Percentiles rank a stretch among this genome's conserved stretches.
Evolutionary conservation across 1,140 invertebrate genomes (phyloP).

Genomic region (Calliopsis andreniformis): DNA sequence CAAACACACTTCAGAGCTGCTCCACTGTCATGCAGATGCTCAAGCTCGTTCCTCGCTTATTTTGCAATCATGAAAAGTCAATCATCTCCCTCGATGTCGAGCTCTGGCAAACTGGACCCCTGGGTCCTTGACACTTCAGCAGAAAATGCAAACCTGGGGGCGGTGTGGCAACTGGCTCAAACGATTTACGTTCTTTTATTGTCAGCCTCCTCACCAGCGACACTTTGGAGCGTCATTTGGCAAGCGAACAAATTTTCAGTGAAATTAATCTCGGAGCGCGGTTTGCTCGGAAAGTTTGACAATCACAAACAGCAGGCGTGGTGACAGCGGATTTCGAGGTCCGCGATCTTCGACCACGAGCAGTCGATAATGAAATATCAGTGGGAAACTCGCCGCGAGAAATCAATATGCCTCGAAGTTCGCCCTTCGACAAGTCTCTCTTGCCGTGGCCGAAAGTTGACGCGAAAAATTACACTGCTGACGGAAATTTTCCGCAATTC

Average conservation of each 20-base stretch:
- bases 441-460: not conserved
- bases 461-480: not conserved
- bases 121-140: too few species aligned
- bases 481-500: not conserved
- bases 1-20: too few species aligned
- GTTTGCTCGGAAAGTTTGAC: not conserved
- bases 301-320: not conserved
- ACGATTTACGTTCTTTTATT: not conserved
- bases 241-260: not conserved
- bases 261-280: not conserved
- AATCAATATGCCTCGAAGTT: constrained; percentile 2
- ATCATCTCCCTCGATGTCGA: too few species aligned
- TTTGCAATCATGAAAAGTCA: too few species aligned
- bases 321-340: constrained; percentile 32
- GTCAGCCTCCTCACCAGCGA: not conserved
- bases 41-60: too few species aligned
- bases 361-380: constrained; percentile 38
- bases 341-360: not conserved
- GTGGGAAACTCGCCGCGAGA: not conserved
- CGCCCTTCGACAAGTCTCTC: not conserved
- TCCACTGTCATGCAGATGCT: too few species aligned
- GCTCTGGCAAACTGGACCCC: too few species aligned
- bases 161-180: too few species aligned
- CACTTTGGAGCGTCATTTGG: not conserved
- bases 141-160: too few species aligned